These are phyloP conservation scores for Drosophila anceps DNA, from an alignment of 2,888 invertebrate species.

Conservation along the genomic window DNA sequence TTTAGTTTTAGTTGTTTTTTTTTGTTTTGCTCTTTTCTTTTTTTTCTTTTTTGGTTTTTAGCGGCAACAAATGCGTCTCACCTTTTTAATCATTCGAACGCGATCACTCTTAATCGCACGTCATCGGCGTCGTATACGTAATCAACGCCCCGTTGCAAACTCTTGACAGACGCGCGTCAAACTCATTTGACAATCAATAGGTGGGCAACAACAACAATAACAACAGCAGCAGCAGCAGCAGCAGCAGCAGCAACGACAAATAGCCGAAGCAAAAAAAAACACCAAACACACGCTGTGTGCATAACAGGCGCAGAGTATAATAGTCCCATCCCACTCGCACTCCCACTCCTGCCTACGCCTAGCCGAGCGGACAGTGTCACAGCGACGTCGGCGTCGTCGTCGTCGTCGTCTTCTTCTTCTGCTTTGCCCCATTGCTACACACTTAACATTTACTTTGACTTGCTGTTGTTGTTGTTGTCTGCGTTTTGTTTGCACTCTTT, in stretches of 20 bases:
- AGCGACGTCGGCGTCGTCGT: constrained; percentile 12
- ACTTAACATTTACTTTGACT: constrained; percentile 46
- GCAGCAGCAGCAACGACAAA: constrained; percentile 24
- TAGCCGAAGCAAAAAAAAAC: constrained; percentile 3
- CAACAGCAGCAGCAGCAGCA: constrained; percentile 21
- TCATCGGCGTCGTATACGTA: constrained; percentile 65
- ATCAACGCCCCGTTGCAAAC: constrained; percentile 54
- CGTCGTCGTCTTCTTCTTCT: constrained; percentile 20
- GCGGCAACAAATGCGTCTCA: constrained; percentile 31
- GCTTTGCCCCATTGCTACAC: constrained; percentile 35
- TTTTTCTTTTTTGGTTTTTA: constrained; percentile 6
- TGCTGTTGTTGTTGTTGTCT: constrained; percentile 26
- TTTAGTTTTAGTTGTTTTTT: not conserved
- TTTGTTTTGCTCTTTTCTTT: not conserved
- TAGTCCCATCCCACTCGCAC: constrained; percentile 7
- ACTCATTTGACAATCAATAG: constrained; percentile 67
- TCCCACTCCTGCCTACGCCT: constrained; percentile 5
- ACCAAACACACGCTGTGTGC: constrained; percentile 25
- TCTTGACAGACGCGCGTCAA: constrained; percentile 61
- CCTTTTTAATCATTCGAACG: constrained; percentile 13
- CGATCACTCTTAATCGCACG: constrained; percentile 46
- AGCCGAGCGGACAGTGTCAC: constrained; percentile 15
- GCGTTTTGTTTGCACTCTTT: constrained; percentile 42
- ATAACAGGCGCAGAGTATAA: constrained; percentile 26
- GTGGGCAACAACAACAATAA: constrained; percentile 30